A percentile compares a stretch with the other conserved stretches of the same genome.
Conservation (phyloP, 2,888 invertebrate genomes). For the Rosalia funebris region DNA sequence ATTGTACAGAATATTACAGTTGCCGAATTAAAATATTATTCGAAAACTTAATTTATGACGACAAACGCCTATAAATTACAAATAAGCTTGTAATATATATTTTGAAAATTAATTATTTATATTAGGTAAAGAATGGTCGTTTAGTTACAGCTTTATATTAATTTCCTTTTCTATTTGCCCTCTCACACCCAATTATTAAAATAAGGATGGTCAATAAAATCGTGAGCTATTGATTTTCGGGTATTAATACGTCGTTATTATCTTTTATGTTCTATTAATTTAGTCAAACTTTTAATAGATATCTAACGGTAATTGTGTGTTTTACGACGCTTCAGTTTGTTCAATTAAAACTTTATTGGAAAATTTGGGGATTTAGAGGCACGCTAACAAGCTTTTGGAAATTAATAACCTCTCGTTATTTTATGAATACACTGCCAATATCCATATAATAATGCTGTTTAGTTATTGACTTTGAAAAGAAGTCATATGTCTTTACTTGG, state of each 20-base stretch:
- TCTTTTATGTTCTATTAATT: not conserved
- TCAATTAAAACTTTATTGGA: not conserved
- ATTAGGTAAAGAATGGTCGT: not conserved
- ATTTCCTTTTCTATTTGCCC: not conserved
- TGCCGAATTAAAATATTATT: conserved; percentile 2
- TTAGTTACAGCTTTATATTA: not conserved
- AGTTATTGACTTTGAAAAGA: no score
- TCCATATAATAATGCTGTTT: no score
- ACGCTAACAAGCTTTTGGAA: no score
- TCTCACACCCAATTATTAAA: not conserved
- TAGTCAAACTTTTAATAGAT: not conserved
- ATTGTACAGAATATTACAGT: conserved; percentile 8
- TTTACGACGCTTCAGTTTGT: not conserved
- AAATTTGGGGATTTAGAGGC: no score
- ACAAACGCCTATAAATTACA: no score
- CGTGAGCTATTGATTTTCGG: not conserved
- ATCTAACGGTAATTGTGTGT: not conserved
- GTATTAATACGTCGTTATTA: not conserved
- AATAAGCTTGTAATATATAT: no score
- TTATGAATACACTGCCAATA: no score
- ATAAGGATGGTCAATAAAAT: not conserved
- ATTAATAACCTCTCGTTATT: no score
- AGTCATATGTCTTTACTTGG: no score
- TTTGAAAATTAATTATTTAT: conserved; percentile 5
- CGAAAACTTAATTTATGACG: conserved; percentile 7